Evolutionary conservation across 2,888 invertebrate species (phyloP), one percentile per base, ranked within the genome.

Genomic region (Halocaridina rubra): DNA sequence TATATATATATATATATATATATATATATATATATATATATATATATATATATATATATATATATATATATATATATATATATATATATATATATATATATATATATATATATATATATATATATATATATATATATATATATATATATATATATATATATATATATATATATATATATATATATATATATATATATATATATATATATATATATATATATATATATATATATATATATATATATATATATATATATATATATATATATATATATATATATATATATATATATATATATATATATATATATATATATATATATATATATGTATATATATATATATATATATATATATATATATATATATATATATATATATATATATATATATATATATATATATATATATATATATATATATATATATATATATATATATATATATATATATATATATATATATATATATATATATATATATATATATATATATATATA

Each of bases 291-390:
- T 53, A 76, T 3, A 76, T 3, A 53, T 3, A 76, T 53, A 76
- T 3, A 76, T 3, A 53, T 19, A 76, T 76, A 76, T 53, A 53
- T 53, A 76, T 76, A 57, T 53, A 76, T 53, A 76, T 75, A 39
- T 75, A 39, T 75, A 39, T 1, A 39, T 75, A 19, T 71, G 27
- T 13, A 1, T 13, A 3, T 24, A 27, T 3, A 29, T 3, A 29
- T 32, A 4, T 33, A 27, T 33, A 29, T 4, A 71, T 10, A 30
- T 13, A 71, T 2, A 2, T 4, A 71, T 30, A 71, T 32, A 39
- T 32, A 74, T 32, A 74, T 32, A 74, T 32, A 74, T 32, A 74
- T 32, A 74, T 32, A 74, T 32, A 30, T 32, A 74, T 32, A 74
- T 32, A 74, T 32, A 74, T 32, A 74, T 32, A 74, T 32, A 33